phyloP scores from a whole-genome alignment of 2,113 vertebrate species.

The Triplophysa tibetana region DNA sequence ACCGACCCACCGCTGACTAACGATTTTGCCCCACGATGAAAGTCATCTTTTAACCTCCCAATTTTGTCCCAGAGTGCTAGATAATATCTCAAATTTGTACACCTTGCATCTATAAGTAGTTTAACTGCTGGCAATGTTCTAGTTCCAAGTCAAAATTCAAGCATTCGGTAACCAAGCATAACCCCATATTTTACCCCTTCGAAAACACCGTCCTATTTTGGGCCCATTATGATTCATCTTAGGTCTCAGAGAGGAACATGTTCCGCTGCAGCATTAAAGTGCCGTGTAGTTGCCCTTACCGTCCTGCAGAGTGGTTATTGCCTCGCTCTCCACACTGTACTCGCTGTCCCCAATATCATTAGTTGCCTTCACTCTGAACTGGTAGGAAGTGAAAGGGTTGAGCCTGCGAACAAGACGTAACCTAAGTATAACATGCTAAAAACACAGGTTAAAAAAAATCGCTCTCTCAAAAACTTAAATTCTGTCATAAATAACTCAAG shows the following conservation, averaged over 20 bases:
- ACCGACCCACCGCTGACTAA: too few relatives aligned
- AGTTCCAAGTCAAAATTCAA: slow-evolving; percentile 2
- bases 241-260: neutral
- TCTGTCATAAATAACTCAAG: neutral
- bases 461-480: too few relatives aligned
- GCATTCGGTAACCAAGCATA: neutral
- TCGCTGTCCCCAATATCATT: slow-evolving; percentile 98
- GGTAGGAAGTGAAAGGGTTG: slow-evolving; percentile 97
- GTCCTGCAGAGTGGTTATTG: slow-evolving; percentile 93
- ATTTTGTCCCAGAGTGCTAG: too few relatives aligned
- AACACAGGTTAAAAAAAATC: too few relatives aligned
- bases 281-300: slow-evolving; percentile 74
- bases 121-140: neutral
- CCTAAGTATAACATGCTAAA: neutral
- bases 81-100: neutral
- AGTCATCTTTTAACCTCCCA: too few relatives aligned
- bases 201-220: slow-evolving; percentile 1
- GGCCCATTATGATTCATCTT: slow-evolving; percentile 17
- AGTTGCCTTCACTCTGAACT: slow-evolving; percentile 93
- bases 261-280: neutral
- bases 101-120: neutral
- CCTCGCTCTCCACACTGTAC: slow-evolving; percentile 92
- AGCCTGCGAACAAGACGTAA: slow-evolving; percentile 72
- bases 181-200: slow-evolving; percentile 2
- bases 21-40: too few relatives aligned